phyloP scores from a whole-genome alignment of 2,113 vertebrate genomes.

The Rhinopomastus cyanomelas region DNA sequence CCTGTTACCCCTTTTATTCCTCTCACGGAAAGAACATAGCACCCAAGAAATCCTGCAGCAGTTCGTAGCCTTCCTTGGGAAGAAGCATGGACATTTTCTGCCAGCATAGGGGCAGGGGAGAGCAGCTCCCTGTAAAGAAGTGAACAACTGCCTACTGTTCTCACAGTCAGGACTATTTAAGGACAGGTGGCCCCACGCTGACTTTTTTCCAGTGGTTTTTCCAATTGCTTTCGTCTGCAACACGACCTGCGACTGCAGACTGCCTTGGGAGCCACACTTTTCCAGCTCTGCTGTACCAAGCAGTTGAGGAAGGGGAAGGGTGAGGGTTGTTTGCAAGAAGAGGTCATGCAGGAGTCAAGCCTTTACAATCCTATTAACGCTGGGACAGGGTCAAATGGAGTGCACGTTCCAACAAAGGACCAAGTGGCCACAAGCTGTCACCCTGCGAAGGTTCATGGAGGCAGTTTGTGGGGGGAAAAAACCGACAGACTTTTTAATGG shows the following conservation, averaged over 20 bases:
- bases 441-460: slow-evolving; percentile 30
- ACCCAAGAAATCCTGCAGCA: background rate
- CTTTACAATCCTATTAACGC: slow-evolving; percentile 73
- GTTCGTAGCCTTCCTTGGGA: background rate
- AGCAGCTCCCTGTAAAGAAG: background rate
- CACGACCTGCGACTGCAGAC: slow-evolving; percentile 26
- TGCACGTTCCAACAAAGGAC: slow-evolving; percentile 60
- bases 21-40: background rate
- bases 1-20: background rate
- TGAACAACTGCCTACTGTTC: slow-evolving; percentile 56
- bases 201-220: slow-evolving; percentile 6
- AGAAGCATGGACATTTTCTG: background rate
- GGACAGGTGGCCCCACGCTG: slow-evolving; percentile 53
- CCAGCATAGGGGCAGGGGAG: background rate
- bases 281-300: slow-evolving; percentile 8
- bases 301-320: slow-evolving; percentile 53
- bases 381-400: slow-evolving; percentile 68
- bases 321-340: slow-evolving; percentile 63
- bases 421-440: slow-evolving; percentile 65
- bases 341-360: slow-evolving; percentile 72
- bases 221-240: slow-evolving; percentile 53
- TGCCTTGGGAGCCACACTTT: slow-evolving; percentile 39
- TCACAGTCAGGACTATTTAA: slow-evolving; percentile 43
- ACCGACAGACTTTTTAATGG: slow-evolving; percentile 11
- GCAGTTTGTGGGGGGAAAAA: background rate